These are phyloP conservation scores for Leptinotarsa peninsularis DNA, from an alignment of 2,888 invertebrate species.

Conservation along the genomic window DNA sequence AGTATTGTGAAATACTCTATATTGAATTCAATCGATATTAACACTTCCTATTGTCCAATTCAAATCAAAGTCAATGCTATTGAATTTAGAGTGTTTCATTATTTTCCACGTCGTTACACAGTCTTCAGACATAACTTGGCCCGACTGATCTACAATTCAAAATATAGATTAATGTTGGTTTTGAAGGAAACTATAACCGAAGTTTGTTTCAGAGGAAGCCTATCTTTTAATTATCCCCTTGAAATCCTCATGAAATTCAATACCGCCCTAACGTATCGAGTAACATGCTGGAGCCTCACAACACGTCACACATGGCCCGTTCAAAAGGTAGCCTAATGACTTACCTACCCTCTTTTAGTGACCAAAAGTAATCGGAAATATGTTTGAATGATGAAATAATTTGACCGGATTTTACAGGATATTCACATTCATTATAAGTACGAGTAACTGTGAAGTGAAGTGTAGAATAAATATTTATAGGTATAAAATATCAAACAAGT, in stretches of 20 bases:
- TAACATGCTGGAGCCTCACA: background rate
- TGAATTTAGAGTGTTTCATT: too few species aligned
- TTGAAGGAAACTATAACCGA: background rate
- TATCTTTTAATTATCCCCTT: slow-evolving; percentile 1
- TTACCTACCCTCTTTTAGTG: background rate
- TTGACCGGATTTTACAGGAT: background rate
- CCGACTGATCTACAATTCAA: too few species aligned
- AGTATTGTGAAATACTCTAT: too few species aligned
- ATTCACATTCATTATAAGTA: too few species aligned
- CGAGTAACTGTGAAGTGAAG: too few species aligned
- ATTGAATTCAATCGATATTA: too few species aligned
- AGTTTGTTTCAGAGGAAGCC: background rate
- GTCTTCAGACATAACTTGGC: too few species aligned
- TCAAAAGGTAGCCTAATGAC: background rate
- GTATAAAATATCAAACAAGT: background rate
- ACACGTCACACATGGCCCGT: background rate
- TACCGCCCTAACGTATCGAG: background rate
- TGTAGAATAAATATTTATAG: background rate
- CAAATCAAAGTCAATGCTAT: too few species aligned
- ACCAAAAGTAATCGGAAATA: background rate
- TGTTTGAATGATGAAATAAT: background rate
- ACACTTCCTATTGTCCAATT: too few species aligned
- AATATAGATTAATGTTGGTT: too few species aligned
- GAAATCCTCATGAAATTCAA: background rate
- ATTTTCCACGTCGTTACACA: too few species aligned